Conservation (phyloP, 2,113 vertebrate genomes). For the Anolis carolinensis region DNA sequence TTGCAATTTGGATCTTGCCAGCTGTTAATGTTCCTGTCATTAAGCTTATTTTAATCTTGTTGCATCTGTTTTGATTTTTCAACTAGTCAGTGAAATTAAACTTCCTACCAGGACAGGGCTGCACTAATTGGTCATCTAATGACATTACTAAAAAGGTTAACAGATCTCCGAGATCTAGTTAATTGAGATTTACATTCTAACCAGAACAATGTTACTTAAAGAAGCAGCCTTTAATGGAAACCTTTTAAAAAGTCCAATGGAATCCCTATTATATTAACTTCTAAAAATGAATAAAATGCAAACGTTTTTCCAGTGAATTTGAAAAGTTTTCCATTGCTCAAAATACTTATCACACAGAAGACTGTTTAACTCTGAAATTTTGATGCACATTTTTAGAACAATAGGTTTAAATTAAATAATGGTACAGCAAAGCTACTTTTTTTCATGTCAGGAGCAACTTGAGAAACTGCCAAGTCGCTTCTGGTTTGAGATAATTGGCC, state of each 20-base stretch:
- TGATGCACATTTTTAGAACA: background rate
- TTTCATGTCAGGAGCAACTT: no score
- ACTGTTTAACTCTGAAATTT: background rate
- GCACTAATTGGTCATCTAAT: slow-evolving; percentile 35
- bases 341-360: background rate
- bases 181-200: slow-evolving; percentile 23
- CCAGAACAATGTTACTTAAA: rapidly evolving
- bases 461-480: no score
- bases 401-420: background rate
- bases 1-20: background rate
- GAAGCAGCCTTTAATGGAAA: background rate
- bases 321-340: background rate
- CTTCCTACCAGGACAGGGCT: slow-evolving; percentile 52
- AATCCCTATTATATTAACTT: background rate
- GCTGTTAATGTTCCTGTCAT: background rate
- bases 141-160: slow-evolving; percentile 42
- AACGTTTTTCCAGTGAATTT: background rate
- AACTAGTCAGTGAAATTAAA: slow-evolving; percentile 42
- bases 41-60: slow-evolving; percentile 19
- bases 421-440: background rate
- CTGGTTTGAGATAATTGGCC: no score
- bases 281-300: background rate
- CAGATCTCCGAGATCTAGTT: slow-evolving; percentile 38
- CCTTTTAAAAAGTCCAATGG: background rate
- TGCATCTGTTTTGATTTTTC: slow-evolving; percentile 28